Percentiles rank a stretch among this genome's conserved stretches.
These are phyloP conservation scores for Perizoma affinitatum DNA, from an alignment of 2,888 invertebrate species.

Conservation along the genomic window DNA sequence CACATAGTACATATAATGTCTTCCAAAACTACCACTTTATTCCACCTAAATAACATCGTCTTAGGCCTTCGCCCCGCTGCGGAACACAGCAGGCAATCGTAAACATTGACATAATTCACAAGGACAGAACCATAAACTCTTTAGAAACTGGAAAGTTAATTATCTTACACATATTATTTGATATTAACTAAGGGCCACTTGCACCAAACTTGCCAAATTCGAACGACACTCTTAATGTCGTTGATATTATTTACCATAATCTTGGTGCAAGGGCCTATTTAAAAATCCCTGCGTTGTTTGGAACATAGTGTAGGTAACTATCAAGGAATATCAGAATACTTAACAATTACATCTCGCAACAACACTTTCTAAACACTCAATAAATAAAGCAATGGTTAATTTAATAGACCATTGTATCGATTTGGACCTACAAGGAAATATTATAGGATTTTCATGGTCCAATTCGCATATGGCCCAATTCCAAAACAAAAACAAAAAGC, in stretches of 20 bases:
- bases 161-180: constrained; percentile 3
- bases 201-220: constrained; percentile 5
- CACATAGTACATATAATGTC: too few relatives aligned
- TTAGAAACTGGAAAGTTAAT: constrained; percentile 3
- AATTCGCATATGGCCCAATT: too few relatives aligned
- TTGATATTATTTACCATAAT: not conserved
- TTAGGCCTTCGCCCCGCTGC: too few relatives aligned
- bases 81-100: too few relatives aligned
- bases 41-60: too few relatives aligned
- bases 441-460: too few relatives aligned
- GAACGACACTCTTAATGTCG: not conserved
- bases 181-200: not conserved
- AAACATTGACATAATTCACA: too few relatives aligned
- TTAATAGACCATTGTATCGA: too few relatives aligned
- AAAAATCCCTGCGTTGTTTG: constrained; percentile 24
- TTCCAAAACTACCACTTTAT: too few relatives aligned
- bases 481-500: too few relatives aligned
- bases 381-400: too few relatives aligned
- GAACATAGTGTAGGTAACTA: constrained; percentile 5
- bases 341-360: not conserved
- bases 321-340: constrained; percentile 6
- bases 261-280: constrained; percentile 10
- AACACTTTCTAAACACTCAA: not conserved
- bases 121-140: not conserved
- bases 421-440: too few relatives aligned